Base-by-base conservation (phyloP, 2,113 vertebrate genomes). In the Cyphomyrus plagiostoma region DNA sequence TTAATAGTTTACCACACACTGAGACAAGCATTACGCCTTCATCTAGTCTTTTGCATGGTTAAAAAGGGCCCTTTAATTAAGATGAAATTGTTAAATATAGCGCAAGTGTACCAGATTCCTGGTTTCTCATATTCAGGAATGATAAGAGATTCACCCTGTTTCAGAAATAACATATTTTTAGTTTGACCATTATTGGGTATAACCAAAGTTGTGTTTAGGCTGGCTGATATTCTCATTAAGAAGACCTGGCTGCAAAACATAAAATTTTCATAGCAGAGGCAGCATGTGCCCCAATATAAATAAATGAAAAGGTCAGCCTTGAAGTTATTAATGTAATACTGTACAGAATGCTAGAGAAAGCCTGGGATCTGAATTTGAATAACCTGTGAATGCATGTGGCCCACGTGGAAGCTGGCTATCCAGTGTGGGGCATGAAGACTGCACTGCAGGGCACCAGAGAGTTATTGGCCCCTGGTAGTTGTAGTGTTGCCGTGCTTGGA, bases 51-150 rank as follows among this genome's bases (percentile, higher is more conserved):
- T 70, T 30, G n/a, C 10, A 11, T 70, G 62, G n/a, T 70, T 30
- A 70, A 70, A 82, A 82, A 82, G 4, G 13, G 39, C 30, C 77
- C 30, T 56, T 56, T 35, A 50, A 39, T 26, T n/a, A 62, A 90
- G 45, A 90, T 42, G 88, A 90, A 89, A n/a, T 13, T 5, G 23
- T n/a, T 85, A 50, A 85, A 85, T 48, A 85, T 46, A 85, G 45
- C 6, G 6, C 23, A 46, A 85, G 46, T 85, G 23, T 5, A 85
- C 23, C 46, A 49, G 45, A 82, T 19, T 82, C 8, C 5, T 82
- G 77, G 15, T 82, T 42, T 23, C 77, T 82, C 77, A 45, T 39
- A 21, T 42, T 42, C 30, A 9, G 8, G 19, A 45, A 23, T 45
- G 17, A 82, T 17, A 82, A 82, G 17, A 42, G 19, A 80, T 42